Evolutionary conservation across 2,888 invertebrate species (phyloP), one percentile per base, ranked within the genome.

Genomic region (Nipponacmea schrenckii): DNA sequence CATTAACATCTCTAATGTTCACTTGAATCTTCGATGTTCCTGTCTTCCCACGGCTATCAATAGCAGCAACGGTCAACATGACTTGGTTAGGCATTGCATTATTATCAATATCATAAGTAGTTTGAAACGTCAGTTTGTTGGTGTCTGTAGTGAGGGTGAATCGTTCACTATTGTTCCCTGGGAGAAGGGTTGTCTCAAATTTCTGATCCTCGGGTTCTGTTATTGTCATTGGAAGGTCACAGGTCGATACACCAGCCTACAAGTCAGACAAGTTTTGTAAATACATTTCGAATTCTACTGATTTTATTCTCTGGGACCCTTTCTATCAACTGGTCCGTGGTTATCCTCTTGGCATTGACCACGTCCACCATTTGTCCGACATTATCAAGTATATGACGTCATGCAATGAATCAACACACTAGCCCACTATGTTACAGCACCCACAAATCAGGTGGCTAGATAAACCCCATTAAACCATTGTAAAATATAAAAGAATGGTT

Each of bases 1-100:
- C 75, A 62, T 75, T 75, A 48, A 71, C 48, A 62, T 75, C 75
- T 14, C 67, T 50, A 27, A 75, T 66, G 44, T 67, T 67, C 26
- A 75, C 63, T 12, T 64, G 64, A 27, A 75, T 71, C 46, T 71
- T 69, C 12, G 71, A 64, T 8, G 73, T 73, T 8, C 69, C 71
- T 15, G 75, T 68, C 14, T 56, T 24, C 14, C 73, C 68, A 7
- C 62, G 67, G 44, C 64, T 62, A 71, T 75, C 75, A 15, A 56
- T 67, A 15, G 75, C 75, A 14, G 69, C 64, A 24, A 75, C 56
- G 26, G 70, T 71, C 12, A 73, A 26, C 26, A 45, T 50, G 20
- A 66, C 72, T 46, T 64, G 64, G 12, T 67, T 45, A 2, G 71
- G 70, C 64, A 63, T 69, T 5, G n/a, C 56, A 26, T 20, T 39